Evolutionary conservation across 2,888 invertebrate species (phyloP).

Genomic region (Rhopalosiphum nymphaeae): DNA sequence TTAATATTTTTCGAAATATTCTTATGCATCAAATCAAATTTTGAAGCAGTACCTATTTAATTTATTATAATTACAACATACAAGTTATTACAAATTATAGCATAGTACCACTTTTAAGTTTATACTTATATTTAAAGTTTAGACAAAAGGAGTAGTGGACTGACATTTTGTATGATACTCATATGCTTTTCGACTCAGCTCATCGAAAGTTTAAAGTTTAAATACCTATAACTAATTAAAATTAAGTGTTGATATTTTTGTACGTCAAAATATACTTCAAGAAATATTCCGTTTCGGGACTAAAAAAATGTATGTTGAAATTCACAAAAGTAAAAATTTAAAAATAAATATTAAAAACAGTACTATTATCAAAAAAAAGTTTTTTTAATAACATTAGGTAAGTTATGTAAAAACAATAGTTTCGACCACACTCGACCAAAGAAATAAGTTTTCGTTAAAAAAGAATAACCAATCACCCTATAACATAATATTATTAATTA

Average conservation of each 20-base stretch:
- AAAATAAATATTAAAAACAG: background rate
- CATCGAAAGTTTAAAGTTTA: background rate
- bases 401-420: background rate
- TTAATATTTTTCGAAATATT: background rate
- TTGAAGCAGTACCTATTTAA: background rate
- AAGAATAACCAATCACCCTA: background rate
- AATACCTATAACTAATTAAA: background rate
- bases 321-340: background rate
- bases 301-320: background rate
- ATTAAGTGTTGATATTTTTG: background rate
- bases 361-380: background rate
- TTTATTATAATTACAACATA: background rate
- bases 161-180: background rate
- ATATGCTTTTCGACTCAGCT: background rate
- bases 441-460: background rate
- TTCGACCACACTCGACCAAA: background rate
- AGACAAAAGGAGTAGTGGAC: background rate
- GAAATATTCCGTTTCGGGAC: background rate
- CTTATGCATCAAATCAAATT: background rate
- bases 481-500: background rate
- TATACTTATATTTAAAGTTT: background rate
- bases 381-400: too few species aligned
- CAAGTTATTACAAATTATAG: background rate
- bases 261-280: background rate
- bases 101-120: background rate